Percentiles rank a stretch among this genome's conserved stretches.
Evolutionary conservation across 2,888 invertebrate species (phyloP).

Genomic region (Cryptus armator): DNA sequence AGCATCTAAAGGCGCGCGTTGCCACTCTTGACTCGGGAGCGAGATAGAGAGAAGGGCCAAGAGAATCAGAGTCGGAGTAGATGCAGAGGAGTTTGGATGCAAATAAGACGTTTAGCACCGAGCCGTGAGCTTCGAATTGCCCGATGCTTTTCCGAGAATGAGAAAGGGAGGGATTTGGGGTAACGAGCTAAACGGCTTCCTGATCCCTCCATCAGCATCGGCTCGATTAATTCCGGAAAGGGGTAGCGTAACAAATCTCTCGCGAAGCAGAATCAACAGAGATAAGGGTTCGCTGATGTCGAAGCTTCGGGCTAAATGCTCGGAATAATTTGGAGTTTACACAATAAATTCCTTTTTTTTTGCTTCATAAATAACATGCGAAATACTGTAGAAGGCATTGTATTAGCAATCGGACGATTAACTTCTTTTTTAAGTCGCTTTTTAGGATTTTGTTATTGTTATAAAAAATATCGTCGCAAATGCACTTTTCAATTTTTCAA

Average conservation of each 20-base stretch:
- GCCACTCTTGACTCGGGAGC: constrained; percentile 50
- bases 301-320: not conserved
- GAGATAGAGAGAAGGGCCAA: constrained; percentile 35
- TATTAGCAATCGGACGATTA: too few species aligned
- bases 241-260: constrained; percentile 16
- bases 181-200: constrained; percentile 53
- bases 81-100: constrained; percentile 47
- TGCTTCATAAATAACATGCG: not conserved
- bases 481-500: too few species aligned
- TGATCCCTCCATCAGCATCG: constrained; percentile 53
- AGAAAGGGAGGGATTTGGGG: not conserved
- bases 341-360: not conserved
- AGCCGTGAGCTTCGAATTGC: constrained; percentile 9
- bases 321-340: not conserved
- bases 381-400: not conserved
- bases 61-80: constrained; percentile 16
- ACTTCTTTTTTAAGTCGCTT: too few species aligned
- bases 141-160: constrained; percentile 26
- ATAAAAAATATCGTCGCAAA: too few species aligned
- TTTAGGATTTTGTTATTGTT: too few species aligned
- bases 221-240: constrained; percentile 61
- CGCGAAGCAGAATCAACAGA: constrained; percentile 47
- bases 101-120: constrained; percentile 56
- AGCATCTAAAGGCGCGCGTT: constrained; percentile 35
- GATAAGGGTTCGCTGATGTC: not conserved